Conservation (phyloP, 1,140 invertebrate species). For the Ips nitidus region DNA sequence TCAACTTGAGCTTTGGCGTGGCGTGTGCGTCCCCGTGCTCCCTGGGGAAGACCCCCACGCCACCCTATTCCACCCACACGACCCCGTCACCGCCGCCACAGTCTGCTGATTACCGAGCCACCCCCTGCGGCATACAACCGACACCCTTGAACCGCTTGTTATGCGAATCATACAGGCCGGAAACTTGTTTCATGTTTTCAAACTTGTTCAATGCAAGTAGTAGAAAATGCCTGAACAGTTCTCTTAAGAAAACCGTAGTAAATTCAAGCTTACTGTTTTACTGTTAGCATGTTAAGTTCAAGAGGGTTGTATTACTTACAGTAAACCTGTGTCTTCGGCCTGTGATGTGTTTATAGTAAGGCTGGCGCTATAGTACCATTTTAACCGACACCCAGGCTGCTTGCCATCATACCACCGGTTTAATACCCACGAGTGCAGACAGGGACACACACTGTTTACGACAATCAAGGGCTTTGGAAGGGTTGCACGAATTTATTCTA, state of each 20-base stretch:
- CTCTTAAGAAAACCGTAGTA: too few species aligned
- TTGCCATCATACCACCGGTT: slow-evolving; percentile 29
- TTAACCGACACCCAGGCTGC: slow-evolving; percentile 33
- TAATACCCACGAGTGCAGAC: slow-evolving; percentile 35
- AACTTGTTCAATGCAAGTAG: neutral
- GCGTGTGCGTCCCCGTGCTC: slow-evolving; percentile 42
- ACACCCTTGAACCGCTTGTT: slow-evolving; percentile 27
- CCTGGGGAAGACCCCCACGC: slow-evolving; percentile 6
- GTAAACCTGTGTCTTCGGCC: neutral
- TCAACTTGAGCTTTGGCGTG: slow-evolving; percentile 50
- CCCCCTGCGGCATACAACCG: slow-evolving; percentile 37
- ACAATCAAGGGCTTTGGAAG: slow-evolving; percentile 7
- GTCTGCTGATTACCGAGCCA: slow-evolving; percentile 49
- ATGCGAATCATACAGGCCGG: slow-evolving; percentile 20
- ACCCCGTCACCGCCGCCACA: slow-evolving; percentile 42
- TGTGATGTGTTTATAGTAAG: slow-evolving; percentile 9
- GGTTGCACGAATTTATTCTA: too few species aligned
- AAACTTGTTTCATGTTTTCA: neutral
- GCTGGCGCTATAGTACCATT: slow-evolving; percentile 29
- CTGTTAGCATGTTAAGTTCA: too few species aligned
- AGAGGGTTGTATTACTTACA: too few species aligned
- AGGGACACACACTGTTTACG: slow-evolving; percentile 23
- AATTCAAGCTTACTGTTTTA: too few species aligned
- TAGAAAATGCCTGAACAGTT: neutral
- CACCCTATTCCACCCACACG: slow-evolving; percentile 34